Evolutionary conservation across 2,113 vertebrate species (phyloP), one percentile per base, ranked within the genome.

Genomic region (Proterorhinus semilunaris): DNA sequence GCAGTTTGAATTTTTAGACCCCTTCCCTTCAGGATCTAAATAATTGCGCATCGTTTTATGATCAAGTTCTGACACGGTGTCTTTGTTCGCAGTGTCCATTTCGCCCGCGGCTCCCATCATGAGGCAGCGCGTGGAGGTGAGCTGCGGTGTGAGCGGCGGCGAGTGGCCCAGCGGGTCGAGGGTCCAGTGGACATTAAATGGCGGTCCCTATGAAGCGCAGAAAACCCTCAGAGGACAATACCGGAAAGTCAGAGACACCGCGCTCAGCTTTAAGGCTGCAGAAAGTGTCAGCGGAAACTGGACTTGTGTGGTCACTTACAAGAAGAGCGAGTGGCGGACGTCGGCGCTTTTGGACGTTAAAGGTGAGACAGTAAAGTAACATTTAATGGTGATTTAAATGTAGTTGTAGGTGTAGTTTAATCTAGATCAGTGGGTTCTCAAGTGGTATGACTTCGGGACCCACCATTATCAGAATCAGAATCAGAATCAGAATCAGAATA

Each of bases 121-220:
- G 42, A 90, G 89, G 1, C 62, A 3, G 0, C 0, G 15, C 0
- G 45, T 89, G 48, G 52, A 44, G 0, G 13, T 90, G 10, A 66
- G 1, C 27, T 93, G 93, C 51, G 6, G 10, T 0, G 66, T 93
- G 62, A 81, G 16, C 36, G 17, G 5, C 1, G 17, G 53, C 2
- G 53, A 11, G 4, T 6, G 27, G 69, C 66, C 57, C 44, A 0
- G 1, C 0, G 7, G 0, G 0, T 52, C 55, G 0, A 62, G 1
- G 1, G 21, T 82, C 8, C 36, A 21, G 15, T 93, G 89, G 91
- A 68, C 8, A 45, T 9, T 89, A 17, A 91, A 92, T 62, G 72
- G 78, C 7, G 47, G 10, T 1, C 16, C 57, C 2, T 72, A 76
- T 48, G 0, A 8, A 0, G 36, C 50, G 7, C 6, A 1, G 52